phyloP scores from a whole-genome alignment of 2,113 vertebrate genomes.

The Scolopax mira region DNA sequence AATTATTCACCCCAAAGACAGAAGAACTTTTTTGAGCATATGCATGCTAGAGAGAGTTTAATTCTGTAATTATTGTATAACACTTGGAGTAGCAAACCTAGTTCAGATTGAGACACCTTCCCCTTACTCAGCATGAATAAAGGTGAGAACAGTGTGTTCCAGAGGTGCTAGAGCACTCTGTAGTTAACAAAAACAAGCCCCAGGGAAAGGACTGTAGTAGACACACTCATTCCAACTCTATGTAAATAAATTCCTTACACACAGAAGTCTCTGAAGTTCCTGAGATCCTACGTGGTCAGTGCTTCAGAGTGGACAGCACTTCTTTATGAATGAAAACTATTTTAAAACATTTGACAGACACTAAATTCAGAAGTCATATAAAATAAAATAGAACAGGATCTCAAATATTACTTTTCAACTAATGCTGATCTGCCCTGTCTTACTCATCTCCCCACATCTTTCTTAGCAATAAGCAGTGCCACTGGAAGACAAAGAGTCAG shows the following conservation, averaged over 20 bases:
- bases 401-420: neutral
- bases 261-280: neutral
- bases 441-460: neutral
- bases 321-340: neutral
- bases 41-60: neutral
- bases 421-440: neutral
- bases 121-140: neutral
- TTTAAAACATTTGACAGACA: neutral
- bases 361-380: neutral
- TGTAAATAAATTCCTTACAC: neutral
- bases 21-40: conserved; percentile 19
- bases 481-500: neutral
- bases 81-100: neutral
- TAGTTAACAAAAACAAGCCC: neutral
- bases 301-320: neutral
- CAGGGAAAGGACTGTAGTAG: neutral
- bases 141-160: neutral
- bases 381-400: neutral
- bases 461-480: neutral
- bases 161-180: neutral
- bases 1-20: conserved; percentile 41
- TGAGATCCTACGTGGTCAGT: neutral
- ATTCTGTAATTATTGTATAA: neutral
- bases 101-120: neutral
- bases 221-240: neutral